These are phyloP conservation scores for Sycobia sp. DNA, from an alignment of 1,140 invertebrate species.

Conservation along the genomic window DNA sequence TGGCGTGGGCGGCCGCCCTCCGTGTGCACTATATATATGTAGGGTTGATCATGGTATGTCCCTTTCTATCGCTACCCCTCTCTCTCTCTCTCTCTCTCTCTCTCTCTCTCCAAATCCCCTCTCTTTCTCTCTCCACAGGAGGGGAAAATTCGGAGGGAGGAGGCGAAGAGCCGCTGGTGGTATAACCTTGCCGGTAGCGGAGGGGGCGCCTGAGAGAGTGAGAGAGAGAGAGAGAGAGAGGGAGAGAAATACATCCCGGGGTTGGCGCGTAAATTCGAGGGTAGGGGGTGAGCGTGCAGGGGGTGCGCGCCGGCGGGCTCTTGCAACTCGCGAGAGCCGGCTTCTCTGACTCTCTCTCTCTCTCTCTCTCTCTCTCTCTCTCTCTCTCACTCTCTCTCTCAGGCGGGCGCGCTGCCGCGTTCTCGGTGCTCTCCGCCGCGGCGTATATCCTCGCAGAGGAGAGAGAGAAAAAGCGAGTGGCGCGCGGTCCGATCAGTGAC, in stretches of 20 bases:
- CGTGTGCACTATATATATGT: neutral
- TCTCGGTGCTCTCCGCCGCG: too few relatives aligned
- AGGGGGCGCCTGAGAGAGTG: neutral
- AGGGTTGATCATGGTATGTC: slow-evolving; percentile 2
- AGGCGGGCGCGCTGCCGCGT: too few relatives aligned
- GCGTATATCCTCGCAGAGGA: too few relatives aligned
- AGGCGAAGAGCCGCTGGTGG: neutral
- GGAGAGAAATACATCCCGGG: slow-evolving; percentile 4
- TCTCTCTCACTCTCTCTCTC: too few relatives aligned
- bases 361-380: neutral
- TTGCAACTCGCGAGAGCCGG: slow-evolving; percentile 13
- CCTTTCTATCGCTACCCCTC: neutral
- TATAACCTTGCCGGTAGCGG: neutral
- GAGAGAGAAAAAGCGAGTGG: too few relatives aligned
- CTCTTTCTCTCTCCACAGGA: neutral
- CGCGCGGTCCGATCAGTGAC: slow-evolving; percentile 56
- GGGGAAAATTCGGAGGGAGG: neutral
- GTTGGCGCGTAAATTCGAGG: slow-evolving; percentile 45
- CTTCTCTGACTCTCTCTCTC: too few relatives aligned
- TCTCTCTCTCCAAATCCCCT: too few relatives aligned
- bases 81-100: neutral
- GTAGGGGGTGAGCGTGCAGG: neutral
- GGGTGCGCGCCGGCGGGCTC: neutral
- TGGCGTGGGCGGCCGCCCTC: slow-evolving; percentile 33
- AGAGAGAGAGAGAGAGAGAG: neutral